These are phyloP conservation scores for Arenicola marina DNA, from an alignment of 2,888 invertebrate species.

Conservation along the genomic window DNA sequence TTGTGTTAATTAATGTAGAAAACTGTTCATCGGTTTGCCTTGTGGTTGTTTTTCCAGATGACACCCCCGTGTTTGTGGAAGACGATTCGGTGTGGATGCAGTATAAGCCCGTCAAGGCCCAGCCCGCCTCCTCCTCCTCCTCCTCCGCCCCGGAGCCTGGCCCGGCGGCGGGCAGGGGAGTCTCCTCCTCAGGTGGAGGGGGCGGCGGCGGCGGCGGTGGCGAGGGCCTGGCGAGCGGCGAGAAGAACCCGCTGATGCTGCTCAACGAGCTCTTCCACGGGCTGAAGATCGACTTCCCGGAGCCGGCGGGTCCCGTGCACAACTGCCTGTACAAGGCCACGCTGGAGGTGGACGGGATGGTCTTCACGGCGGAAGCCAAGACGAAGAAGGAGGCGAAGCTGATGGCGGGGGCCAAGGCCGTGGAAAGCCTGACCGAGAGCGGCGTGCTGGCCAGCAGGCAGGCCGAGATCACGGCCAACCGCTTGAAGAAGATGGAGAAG, in stretches of 20 bases:
- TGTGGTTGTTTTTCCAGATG: not conserved
- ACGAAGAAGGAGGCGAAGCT: not conserved
- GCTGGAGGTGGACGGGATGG: not conserved
- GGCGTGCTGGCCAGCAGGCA: too few relatives aligned
- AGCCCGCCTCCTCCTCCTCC: not conserved
- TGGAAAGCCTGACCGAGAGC: not conserved
- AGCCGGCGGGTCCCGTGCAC: not conserved
- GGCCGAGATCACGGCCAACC: too few relatives aligned
- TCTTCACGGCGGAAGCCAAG: not conserved
- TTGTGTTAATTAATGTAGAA: too few relatives aligned
- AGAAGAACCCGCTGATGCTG: not conserved
- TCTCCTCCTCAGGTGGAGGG: too few relatives aligned
- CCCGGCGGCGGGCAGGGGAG: not conserved
- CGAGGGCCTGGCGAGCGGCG: not conserved
- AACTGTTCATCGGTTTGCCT: too few relatives aligned
- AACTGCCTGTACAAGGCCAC: not conserved
- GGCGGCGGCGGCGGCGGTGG: too few relatives aligned
- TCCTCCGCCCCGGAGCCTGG: not conserved
- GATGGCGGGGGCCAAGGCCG: not conserved
- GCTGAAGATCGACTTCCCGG: not conserved
- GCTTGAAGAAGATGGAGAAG: too few relatives aligned
- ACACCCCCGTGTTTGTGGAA: not conserved
- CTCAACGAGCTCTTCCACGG: not conserved
- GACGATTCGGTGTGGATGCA: not conserved
- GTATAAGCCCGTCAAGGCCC: not conserved